phyloP scores from a whole-genome alignment of 2,113 vertebrate species.

The Archocentrus centrarchus region DNA sequence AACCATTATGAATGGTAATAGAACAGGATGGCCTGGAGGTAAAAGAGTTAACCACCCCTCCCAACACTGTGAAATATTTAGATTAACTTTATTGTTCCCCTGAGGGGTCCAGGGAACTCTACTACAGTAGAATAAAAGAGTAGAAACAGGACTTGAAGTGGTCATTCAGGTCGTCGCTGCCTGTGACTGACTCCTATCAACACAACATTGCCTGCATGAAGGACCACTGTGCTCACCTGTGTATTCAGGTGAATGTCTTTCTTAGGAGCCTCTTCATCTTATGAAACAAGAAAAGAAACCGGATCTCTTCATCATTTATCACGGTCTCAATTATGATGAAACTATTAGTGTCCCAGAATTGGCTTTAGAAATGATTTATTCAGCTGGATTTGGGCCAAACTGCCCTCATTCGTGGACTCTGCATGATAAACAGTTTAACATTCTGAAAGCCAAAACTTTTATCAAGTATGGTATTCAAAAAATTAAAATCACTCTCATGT shows the following conservation, averaged over 20 bases:
- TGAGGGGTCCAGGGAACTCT: not conserved
- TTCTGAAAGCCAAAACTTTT: not conserved
- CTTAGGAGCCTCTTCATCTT: not conserved
- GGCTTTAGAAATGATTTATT: not conserved
- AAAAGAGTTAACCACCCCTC: not conserved
- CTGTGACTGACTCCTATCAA: not conserved
- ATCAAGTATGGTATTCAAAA: not conserved
- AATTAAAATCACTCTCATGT: not conserved
- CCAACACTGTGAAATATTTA: constrained; percentile 29
- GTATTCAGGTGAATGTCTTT: too few relatives aligned
- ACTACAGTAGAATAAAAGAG: not conserved
- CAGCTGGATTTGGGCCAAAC: not conserved
- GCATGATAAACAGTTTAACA: not conserved
- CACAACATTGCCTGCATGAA: not conserved
- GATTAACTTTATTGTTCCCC: constrained; percentile 1
- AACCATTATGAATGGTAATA: not conserved
- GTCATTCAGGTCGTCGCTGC: not conserved
- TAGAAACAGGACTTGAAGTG: not conserved
- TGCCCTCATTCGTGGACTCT: not conserved
- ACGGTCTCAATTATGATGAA: not conserved
- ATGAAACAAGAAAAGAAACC: not conserved
- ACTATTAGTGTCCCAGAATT: not conserved
- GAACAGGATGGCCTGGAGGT: not conserved
- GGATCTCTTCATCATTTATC: not conserved
- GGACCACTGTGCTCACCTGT: not conserved